A percentile compares a stretch with the other conserved stretches of the same genome.
Evolutionary conservation across 2,797 vertebrate genomes (phyloP).

Genomic region (Carcharodon carcharias): DNA sequence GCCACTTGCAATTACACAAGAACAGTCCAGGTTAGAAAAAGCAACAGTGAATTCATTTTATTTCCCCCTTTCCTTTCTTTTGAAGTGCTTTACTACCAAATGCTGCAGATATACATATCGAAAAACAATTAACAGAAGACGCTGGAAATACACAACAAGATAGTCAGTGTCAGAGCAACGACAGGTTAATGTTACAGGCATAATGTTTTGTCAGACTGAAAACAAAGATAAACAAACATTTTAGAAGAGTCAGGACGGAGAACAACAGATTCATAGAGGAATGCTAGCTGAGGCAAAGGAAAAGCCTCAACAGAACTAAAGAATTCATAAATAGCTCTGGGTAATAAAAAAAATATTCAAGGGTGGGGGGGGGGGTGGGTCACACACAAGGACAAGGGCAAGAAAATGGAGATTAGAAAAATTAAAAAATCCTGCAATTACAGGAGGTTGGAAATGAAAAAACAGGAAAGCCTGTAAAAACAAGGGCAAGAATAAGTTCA

Average conservation of each 20-base stretch:
- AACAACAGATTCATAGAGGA: background rate
- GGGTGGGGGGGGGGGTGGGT: background rate
- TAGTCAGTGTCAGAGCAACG: background rate
- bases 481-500: background rate
- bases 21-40: background rate
- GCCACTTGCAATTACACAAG: background rate
- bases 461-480: background rate
- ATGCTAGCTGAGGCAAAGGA: background rate
- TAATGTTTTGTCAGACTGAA: background rate
- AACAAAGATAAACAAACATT: background rate
- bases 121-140: background rate
- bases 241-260: background rate
- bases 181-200: background rate
- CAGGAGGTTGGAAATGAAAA: background rate
- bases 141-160: background rate
- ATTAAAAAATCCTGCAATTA: background rate
- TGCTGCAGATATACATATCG: background rate
- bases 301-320: background rate
- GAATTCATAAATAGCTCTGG: background rate
- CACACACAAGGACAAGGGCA: background rate
- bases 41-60: background rate
- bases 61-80: background rate
- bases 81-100: background rate
- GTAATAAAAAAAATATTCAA: background rate
- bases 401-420: background rate